These are phyloP conservation scores for Cryptocephalus moraei DNA, from an alignment of 2,888 invertebrate species.

Conservation along the genomic window DNA sequence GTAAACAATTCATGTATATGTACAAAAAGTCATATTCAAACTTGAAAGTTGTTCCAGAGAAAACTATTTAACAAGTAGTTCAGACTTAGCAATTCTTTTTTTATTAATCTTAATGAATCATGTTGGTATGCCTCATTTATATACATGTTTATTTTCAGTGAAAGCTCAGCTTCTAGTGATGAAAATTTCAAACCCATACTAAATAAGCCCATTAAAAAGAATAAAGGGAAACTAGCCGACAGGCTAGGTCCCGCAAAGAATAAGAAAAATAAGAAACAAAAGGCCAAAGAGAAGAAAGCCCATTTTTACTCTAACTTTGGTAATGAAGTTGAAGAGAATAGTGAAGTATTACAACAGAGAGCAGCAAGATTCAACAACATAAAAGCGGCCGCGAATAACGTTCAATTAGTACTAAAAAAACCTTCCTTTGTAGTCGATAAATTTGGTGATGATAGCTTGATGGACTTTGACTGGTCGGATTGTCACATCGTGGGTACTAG, in stretches of 20 bases:
- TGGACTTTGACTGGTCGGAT: conserved; percentile 74
- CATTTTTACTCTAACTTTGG: conserved; percentile 59
- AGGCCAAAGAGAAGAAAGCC: conserved; percentile 47
- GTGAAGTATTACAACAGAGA: conserved; percentile 73
- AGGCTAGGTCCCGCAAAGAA: conserved; percentile 40
- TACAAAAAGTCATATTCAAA: too few species aligned
- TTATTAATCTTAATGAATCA: too few species aligned
- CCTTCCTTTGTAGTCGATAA: conserved; percentile 22
- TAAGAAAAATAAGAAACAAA: conserved; percentile 40
- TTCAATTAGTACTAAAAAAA: conserved; percentile 1
- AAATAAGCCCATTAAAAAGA: conserved; percentile 31
- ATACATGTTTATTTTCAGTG: conserved; percentile 31
- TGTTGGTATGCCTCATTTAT: too few species aligned
- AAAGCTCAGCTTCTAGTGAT: conserved; percentile 42
- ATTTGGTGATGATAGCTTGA: conserved; percentile 37
- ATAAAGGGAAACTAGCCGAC: conserved; percentile 46
- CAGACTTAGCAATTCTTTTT: too few species aligned
- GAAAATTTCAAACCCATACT: conserved; percentile 36
- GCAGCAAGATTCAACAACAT: conserved; percentile 73
- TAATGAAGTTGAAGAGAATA: conserved; percentile 55
- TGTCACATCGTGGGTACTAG: conserved; percentile 92
- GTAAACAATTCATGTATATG: too few species aligned
- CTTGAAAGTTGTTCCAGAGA: too few species aligned
- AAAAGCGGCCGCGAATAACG: conserved; percentile 10
- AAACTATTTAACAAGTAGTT: too few species aligned